Percentiles rank a stretch among this genome's conserved stretches.
phyloP scores from a whole-genome alignment of 1,140 invertebrate species.

The Drosophila melanica region DNA sequence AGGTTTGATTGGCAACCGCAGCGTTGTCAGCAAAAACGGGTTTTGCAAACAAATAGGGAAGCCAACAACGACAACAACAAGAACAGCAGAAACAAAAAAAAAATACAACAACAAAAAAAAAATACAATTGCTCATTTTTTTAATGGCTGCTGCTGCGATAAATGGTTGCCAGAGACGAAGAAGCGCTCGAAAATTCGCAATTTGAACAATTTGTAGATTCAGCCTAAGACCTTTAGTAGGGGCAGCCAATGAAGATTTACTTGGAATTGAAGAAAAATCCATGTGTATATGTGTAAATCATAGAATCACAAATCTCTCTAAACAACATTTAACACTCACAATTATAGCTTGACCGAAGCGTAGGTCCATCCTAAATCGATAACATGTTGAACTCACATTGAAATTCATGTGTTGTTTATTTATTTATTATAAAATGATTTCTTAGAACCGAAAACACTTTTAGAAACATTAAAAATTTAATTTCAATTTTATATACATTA shows the following conservation, averaged over 20 bases:
- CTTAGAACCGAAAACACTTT: too few relatives aligned
- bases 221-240: not conserved
- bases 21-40: slow-evolving; percentile 61
- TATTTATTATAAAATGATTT: too few relatives aligned
- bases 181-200: not conserved
- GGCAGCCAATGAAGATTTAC: too few relatives aligned
- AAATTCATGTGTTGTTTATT: too few relatives aligned
- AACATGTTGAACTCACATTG: too few relatives aligned
- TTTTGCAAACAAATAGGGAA: slow-evolving; percentile 75
- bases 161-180: slow-evolving; percentile 10
- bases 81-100: slow-evolving; percentile 8
- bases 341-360: too few relatives aligned
- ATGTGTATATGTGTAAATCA: too few relatives aligned
- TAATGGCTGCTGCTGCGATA: slow-evolving; percentile 56
- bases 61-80: slow-evolving; percentile 30
- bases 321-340: too few relatives aligned
- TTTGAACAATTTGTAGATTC: not conserved
- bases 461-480: too few relatives aligned
- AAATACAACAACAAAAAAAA: slow-evolving; percentile 12
- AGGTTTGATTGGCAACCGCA: slow-evolving; percentile 71
- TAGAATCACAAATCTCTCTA: too few relatives aligned
- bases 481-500: too few relatives aligned
- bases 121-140: slow-evolving; percentile 38
- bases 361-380: too few relatives aligned
- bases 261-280: not conserved